Base-by-base conservation (phyloP, 2,797 vertebrate genomes). In the Ctenopoma kingsleyae region DNA sequence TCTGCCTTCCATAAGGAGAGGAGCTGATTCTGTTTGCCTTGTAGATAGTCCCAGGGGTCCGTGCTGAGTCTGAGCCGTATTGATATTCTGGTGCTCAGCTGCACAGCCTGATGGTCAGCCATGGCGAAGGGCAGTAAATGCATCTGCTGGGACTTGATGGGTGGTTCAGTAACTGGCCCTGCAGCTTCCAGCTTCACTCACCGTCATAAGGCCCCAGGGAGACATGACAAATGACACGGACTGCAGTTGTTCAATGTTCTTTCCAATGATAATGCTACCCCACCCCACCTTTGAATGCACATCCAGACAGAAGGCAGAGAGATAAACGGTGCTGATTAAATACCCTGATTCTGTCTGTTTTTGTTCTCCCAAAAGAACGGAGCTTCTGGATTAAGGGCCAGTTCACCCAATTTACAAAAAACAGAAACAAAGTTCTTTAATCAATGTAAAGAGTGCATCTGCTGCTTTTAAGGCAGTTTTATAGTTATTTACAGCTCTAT, bases 21-120 rank as follows among this genome's bases (percentile, higher is more conserved):
- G 47, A 71, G 80, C 71, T 73, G 61, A 74, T 80, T 70, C 71
- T 76, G 74, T 87, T 85, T 85, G 79, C 87, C 78, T 82, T 71
- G 81, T 74, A 74, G 79, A 83, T 77, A 19, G 77, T 88, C 89
- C 86, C 88, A 52, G 50, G 80, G 87, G 89, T 69, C 68, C 19
- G 1, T 4, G 53, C 78, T 23, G 52, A 74, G 77, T 76, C 85
- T 85, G 78, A 84, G 84, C 76, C 70, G 25, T 89, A 90, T 91
- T 91, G 90, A 91, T 92, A 92, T 92, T 90, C 85, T 78, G 84
- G 91, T 88, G 90, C 90, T 93, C 89, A 91, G 91, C 89, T 93
- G 92, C 65, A 61, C 56, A 46, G 75, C 85, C 84, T 87, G 86
- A 89, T 89, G 89, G 89, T 87, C 87, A 87, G 59, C 74, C 81